Evolutionary conservation across 1,140 invertebrate species (phyloP).

Genomic region (Ectropis grisescens): DNA sequence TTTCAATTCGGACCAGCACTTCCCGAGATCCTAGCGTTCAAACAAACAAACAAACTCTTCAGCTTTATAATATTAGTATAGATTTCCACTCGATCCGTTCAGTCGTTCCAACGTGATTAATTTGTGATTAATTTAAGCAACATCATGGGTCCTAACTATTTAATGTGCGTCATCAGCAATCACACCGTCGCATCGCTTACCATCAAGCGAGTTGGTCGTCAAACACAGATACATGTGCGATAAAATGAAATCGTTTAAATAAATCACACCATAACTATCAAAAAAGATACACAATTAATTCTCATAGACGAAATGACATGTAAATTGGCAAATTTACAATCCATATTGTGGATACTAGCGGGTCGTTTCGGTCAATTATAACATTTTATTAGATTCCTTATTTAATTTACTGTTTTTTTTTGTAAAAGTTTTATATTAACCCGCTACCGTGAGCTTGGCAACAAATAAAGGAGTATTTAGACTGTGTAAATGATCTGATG

Average conservation of each 20-base stretch:
- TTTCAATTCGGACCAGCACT: too few species aligned
- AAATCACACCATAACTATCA: conserved; percentile 5
- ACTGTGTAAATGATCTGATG: too few species aligned
- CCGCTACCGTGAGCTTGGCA: conserved; percentile 22
- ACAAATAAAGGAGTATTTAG: conserved; percentile 4
- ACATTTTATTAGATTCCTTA: conserved; percentile 41
- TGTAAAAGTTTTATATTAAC: conserved; percentile 15
- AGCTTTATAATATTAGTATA: too few species aligned
- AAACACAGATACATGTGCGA: background rate
- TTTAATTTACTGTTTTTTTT: conserved; percentile 18
- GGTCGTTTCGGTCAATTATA: conserved; percentile 40
- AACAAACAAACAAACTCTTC: too few species aligned
- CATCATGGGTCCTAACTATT: too few species aligned
- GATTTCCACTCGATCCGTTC: too few species aligned
- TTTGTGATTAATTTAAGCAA: too few species aligned
- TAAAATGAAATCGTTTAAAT: conserved; percentile 4
- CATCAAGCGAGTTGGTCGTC: too few species aligned
- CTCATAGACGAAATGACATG: conserved; percentile 26
- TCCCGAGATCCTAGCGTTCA: too few species aligned
- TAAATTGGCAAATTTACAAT: conserved; percentile 55
- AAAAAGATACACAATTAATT: conserved; percentile 24
- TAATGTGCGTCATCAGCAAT: too few species aligned
- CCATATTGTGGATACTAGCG: conserved; percentile 29
- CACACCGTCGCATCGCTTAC: too few species aligned
- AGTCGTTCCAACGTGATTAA: too few species aligned